phyloP scores from a whole-genome alignment of 2,888 invertebrate genomes.

The Pseudococcus longispinus region DNA sequence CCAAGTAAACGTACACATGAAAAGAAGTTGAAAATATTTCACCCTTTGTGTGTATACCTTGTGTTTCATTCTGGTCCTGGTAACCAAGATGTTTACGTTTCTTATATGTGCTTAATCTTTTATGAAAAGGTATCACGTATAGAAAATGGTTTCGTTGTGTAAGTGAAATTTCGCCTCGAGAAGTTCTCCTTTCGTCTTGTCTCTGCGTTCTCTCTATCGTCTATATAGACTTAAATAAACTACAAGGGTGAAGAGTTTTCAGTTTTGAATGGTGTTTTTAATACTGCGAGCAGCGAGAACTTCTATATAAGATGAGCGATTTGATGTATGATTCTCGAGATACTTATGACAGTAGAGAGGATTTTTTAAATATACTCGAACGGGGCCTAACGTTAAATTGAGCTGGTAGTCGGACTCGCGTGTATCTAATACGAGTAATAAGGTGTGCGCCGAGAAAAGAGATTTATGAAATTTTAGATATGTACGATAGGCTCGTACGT shows the following conservation, averaged over 20 bases:
- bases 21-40: neutral
- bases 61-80: neutral
- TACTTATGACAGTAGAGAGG: neutral
- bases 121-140: neutral
- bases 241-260: neutral
- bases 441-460: neutral
- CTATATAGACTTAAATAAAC: neutral
- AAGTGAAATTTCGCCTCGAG: neutral
- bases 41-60: neutral
- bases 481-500: neutral
- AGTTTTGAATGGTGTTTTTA: neutral
- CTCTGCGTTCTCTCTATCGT: neutral
- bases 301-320: neutral
- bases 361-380: neutral
- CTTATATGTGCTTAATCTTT: neutral
- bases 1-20: neutral
- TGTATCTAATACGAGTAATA: neutral
- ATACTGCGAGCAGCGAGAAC: neutral
- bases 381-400: neutral
- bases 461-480: neutral
- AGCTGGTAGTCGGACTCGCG: neutral
- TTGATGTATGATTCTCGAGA: neutral
- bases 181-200: neutral
- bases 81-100: conserved; percentile 2
- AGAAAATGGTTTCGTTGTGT: neutral